phyloP scores from a whole-genome alignment of 2,113 vertebrate species.

The Lagopus muta region DNA sequence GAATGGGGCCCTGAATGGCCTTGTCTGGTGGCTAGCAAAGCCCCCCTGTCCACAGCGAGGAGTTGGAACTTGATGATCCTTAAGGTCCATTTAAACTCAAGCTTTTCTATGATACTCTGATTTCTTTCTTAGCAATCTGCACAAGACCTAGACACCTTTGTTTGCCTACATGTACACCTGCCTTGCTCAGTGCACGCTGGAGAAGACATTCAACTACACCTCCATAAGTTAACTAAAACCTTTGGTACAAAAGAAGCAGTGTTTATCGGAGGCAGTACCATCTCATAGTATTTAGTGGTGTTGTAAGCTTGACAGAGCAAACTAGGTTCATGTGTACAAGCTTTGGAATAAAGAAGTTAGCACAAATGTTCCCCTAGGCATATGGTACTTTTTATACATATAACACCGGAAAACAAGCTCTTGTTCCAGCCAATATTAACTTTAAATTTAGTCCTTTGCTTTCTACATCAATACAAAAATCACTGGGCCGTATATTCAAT shows the following conservation, averaged over 20 bases:
- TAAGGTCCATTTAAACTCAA: not conserved
- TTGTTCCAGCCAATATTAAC: not conserved
- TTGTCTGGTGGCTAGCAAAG: not conserved
- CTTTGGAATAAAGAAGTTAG: not conserved
- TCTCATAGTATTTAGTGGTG: rapidly evolving
- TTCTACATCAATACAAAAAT: not conserved
- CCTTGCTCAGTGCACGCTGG: not conserved
- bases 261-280: not conserved
- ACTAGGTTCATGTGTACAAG: rapidly evolving
- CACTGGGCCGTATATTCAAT: not conserved
- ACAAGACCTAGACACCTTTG: not conserved
- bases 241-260: not conserved
- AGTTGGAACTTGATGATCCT: not conserved
- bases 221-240: not conserved
- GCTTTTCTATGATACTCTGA: not conserved
- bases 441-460: not conserved
- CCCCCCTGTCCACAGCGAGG: not conserved
- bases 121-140: not conserved
- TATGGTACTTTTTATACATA: not conserved
- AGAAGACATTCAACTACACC: not conserved
- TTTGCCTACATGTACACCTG: not conserved
- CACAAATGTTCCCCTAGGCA: not conserved
- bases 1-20: not conserved
- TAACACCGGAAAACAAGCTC: not conserved
- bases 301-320: not conserved